phyloP scores from a whole-genome alignment of 1,140 invertebrate species.

The Macrobrachium nipponense region DNA sequence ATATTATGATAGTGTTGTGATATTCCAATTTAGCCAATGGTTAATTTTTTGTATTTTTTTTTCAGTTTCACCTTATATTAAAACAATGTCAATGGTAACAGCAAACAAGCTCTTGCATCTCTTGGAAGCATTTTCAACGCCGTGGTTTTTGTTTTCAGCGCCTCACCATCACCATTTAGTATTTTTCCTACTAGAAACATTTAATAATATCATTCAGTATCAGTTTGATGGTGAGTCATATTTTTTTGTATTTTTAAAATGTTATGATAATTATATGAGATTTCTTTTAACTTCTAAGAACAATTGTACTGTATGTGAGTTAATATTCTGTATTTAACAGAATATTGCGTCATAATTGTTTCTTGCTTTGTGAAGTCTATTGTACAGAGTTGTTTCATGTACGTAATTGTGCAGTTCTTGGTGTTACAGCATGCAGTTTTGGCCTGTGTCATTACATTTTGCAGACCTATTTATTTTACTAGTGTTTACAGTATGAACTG shows the following conservation, averaged over 20 bases:
- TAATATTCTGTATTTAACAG: not conserved
- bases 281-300: too few relatives aligned
- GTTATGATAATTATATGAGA: too few relatives aligned
- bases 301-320: too few relatives aligned
- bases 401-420: too few relatives aligned
- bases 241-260: not conserved
- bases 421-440: too few relatives aligned
- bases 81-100: conserved; percentile 98
- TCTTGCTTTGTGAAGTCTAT: too few relatives aligned
- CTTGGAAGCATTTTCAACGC: conserved; percentile 98
- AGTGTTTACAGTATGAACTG: not conserved
- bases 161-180: conserved; percentile 98
- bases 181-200: conserved; percentile 98
- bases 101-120: conserved; percentile 97
- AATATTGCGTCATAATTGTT: too few relatives aligned
- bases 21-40: too few relatives aligned
- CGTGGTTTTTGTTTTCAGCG: conserved; percentile 97
- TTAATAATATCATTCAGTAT: conserved; percentile 99
- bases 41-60: not conserved
- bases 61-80: conserved; percentile 97
- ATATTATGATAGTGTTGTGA: too few relatives aligned
- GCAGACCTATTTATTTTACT: too few relatives aligned
- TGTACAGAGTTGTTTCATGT: too few relatives aligned
- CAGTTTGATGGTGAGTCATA: conserved; percentile 93
- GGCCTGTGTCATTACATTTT: too few relatives aligned